These are phyloP conservation scores for Antennarius maculatus DNA, from an alignment of 2,797 vertebrate species.

Conservation along the genomic window DNA sequence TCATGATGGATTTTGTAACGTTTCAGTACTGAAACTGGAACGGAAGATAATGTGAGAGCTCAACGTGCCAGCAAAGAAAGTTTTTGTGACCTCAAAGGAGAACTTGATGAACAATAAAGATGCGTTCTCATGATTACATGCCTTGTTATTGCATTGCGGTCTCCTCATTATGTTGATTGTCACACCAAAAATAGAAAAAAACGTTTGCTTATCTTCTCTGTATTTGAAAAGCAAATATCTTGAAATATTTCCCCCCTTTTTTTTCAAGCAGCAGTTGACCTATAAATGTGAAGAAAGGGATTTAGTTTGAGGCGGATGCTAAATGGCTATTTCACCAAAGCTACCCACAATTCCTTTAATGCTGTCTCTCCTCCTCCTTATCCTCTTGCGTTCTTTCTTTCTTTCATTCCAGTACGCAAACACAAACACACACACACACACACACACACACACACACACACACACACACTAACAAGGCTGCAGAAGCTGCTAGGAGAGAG, in stretches of 20 bases:
- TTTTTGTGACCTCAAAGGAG: slow-evolving; percentile 17
- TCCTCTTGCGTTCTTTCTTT: slow-evolving; percentile 19
- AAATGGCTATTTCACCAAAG: slow-evolving; percentile 40
- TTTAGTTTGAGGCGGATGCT: slow-evolving; percentile 33
- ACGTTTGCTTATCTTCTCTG: slow-evolving; percentile 1
- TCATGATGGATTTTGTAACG: slow-evolving; percentile 12
- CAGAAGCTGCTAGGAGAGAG: slow-evolving; percentile 63
- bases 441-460: slow-evolving; percentile 51
- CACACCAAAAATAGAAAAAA: slow-evolving; percentile 3
- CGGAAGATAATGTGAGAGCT: slow-evolving; percentile 7
- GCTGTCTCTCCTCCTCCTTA: slow-evolving; percentile 29
- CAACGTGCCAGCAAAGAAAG: slow-evolving; percentile 1
- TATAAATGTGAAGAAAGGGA: slow-evolving; percentile 41
- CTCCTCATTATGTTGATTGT: slow-evolving; percentile 11
- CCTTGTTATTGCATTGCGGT: slow-evolving; percentile 7
- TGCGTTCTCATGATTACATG: slow-evolving; percentile 4
- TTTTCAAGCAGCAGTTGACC: slow-evolving; percentile 31
- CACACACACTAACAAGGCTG: slow-evolving; percentile 64
- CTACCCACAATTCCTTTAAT: slow-evolving; percentile 20
- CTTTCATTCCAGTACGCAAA: slow-evolving; percentile 46
- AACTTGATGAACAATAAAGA: slow-evolving; percentile 24
- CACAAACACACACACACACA: slow-evolving; percentile 56
- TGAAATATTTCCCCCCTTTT: slow-evolving; percentile 4
- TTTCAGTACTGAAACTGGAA: neutral
- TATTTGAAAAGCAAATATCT: slow-evolving; percentile 6